Conservation (phyloP, 2,888 invertebrate genomes). For the Argyresthia albistria region DNA sequence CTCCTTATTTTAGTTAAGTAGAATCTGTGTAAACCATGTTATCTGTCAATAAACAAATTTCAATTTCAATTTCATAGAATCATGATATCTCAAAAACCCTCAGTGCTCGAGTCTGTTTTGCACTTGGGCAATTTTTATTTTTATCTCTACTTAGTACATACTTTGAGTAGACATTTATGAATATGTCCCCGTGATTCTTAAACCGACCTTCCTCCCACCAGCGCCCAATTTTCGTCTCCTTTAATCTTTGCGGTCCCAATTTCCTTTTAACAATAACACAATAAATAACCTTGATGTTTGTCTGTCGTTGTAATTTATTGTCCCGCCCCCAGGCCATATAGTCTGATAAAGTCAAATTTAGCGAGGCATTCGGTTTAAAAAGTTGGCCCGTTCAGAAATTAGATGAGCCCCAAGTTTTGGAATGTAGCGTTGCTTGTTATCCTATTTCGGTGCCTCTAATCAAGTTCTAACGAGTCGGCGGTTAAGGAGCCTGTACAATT, state of each 20-base stretch:
- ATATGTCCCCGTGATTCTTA: no score
- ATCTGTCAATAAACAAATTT: no score
- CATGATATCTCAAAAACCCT: no score
- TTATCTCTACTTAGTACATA: no score
- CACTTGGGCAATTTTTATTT: no score
- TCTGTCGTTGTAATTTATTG: conserved; percentile 1
- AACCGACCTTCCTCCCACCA: no score
- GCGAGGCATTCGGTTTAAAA: conserved; percentile 27
- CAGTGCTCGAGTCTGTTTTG: no score
- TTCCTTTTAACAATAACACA: conserved; percentile 1
- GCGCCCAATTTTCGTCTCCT: not conserved
- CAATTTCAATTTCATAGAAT: no score
- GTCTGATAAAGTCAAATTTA: conserved; percentile 14
- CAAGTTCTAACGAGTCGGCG: conserved; percentile 43
- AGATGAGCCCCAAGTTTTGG: conserved; percentile 36
- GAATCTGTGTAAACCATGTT: no score
- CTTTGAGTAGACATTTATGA: no score
- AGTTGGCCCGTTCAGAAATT: conserved; percentile 17
- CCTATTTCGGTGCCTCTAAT: conserved; percentile 42
- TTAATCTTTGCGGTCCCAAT: not conserved
- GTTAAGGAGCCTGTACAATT: conserved; percentile 18
- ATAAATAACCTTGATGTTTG: conserved; percentile 11
- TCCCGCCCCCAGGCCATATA: conserved; percentile 9
- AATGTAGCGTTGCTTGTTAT: conserved; percentile 22
- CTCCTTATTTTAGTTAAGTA: no score